phyloP scores from a whole-genome alignment of 2,888 invertebrate species.

The Dusona sp. region DNA sequence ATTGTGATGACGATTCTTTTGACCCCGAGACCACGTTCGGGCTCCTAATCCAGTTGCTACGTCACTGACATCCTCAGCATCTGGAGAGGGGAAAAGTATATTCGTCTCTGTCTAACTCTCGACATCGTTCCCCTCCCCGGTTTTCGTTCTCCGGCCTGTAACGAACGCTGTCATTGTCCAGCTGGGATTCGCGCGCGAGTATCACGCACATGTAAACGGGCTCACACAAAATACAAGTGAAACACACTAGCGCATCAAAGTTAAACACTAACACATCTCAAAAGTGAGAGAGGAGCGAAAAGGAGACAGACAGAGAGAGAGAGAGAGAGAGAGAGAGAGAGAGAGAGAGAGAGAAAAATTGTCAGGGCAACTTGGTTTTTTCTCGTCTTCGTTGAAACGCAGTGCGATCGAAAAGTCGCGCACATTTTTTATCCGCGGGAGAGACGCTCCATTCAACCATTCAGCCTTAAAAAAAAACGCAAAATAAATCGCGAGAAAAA shows the following conservation, averaged over 20 bases:
- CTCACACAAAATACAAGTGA: neutral
- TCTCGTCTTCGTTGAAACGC: constrained; percentile 38
- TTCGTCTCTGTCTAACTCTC: constrained; percentile 34
- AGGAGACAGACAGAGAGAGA: neutral
- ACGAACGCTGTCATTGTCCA: constrained; percentile 66
- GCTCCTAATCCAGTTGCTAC: constrained; percentile 44
- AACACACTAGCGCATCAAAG: neutral
- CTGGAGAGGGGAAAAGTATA: constrained; percentile 25
- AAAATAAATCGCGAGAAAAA: neutral
- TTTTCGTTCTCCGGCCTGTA: constrained; percentile 34
- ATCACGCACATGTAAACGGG: constrained; percentile 19
- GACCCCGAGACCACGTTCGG: neutral
- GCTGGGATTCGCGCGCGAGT: constrained; percentile 64
- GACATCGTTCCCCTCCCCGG: constrained; percentile 17
- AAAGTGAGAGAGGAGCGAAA: constrained; percentile 12
- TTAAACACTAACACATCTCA: neutral
- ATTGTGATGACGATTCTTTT: neutral
- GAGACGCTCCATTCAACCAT: neutral
- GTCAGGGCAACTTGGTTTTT: constrained; percentile 41
- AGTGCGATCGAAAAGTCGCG: constrained; percentile 46
- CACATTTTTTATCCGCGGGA: constrained; percentile 35
- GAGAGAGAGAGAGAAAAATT: constrained; percentile 4
- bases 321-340: neutral
- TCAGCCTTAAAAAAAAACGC: neutral
- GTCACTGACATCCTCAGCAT: constrained; percentile 57